These are phyloP conservation scores for Druon quercuslanigerum DNA, from an alignment of 1,140 invertebrate species.

Conservation along the genomic window DNA sequence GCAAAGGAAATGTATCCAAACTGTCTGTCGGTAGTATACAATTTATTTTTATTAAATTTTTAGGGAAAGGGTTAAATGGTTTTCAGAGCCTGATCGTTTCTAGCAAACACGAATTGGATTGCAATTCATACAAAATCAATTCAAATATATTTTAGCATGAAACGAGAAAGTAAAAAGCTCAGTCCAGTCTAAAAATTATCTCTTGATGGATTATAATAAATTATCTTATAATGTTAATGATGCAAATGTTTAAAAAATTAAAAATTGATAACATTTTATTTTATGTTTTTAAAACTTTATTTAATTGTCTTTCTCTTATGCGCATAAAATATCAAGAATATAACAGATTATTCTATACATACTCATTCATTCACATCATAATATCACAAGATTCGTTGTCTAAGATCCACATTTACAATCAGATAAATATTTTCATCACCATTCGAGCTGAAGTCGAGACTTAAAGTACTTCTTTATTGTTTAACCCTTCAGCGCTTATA, in stretches of 20 bases:
- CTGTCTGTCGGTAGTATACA: too few relatives aligned
- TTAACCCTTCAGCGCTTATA: not conserved
- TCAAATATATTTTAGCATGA: too few relatives aligned
- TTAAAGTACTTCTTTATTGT: constrained; percentile 28
- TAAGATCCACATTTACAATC: constrained; percentile 9
- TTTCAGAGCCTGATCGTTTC: too few relatives aligned
- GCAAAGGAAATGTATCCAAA: too few relatives aligned
- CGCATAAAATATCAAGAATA: constrained; percentile 21
- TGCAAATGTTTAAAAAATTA: not conserved
- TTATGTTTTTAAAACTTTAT: constrained; percentile 3
- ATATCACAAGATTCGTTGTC: constrained; percentile 15
- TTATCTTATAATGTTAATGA: too few relatives aligned
- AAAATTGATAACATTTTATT: not conserved
- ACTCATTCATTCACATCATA: constrained; percentile 1
- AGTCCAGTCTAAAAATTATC: too few relatives aligned
- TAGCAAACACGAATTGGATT: too few relatives aligned
- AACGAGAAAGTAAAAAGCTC: too few relatives aligned
- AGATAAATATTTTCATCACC: not conserved
- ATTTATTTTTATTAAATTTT: too few relatives aligned
- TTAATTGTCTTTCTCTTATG: constrained; percentile 8
- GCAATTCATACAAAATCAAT: too few relatives aligned
- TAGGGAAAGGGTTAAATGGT: too few relatives aligned
- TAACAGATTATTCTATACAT: constrained; percentile 32
- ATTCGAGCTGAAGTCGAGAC: not conserved
- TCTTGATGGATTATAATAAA: too few relatives aligned